A percentile compares a stretch with the other conserved stretches of the same genome.
These are phyloP conservation scores for Euschistus heros DNA, from an alignment of 1,140 invertebrate genomes.

Conservation along the genomic window DNA sequence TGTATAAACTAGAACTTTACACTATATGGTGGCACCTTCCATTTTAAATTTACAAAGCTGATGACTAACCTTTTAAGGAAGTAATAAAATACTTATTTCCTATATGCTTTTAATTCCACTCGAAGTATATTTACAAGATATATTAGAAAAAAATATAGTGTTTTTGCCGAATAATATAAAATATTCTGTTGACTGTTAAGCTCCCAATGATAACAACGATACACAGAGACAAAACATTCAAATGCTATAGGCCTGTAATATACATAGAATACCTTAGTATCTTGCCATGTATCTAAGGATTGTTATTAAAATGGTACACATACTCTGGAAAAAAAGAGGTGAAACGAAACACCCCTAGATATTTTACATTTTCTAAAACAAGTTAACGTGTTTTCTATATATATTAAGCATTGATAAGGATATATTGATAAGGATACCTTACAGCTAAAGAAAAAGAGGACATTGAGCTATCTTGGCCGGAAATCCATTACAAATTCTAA, in stretches of 20 bases:
- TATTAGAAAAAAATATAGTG: slow-evolving; percentile 24
- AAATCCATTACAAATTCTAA: slow-evolving; percentile 4
- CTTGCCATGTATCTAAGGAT: slow-evolving; percentile 10
- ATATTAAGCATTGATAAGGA: no score
- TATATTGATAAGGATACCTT: not conserved
- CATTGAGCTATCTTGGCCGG: slow-evolving; percentile 8
- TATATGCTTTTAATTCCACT: slow-evolving; percentile 18
- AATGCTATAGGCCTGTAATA: slow-evolving; percentile 23
- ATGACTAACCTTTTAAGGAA: slow-evolving; percentile 20
- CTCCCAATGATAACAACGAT: slow-evolving; percentile 22
- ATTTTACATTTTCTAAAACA: slow-evolving; percentile 16
- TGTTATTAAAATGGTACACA: not conserved
- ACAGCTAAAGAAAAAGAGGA: slow-evolving; percentile 6
- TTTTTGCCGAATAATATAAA: slow-evolving; percentile 16
- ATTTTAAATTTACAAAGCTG: slow-evolving; percentile 17
- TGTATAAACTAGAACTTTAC: slow-evolving; percentile 16
- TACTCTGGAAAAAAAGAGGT: not conserved
- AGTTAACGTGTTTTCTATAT: not conserved
- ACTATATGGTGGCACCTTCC: slow-evolving; percentile 24
- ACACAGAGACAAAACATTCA: slow-evolving; percentile 23
- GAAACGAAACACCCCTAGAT: not conserved
- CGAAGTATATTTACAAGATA: slow-evolving; percentile 13
- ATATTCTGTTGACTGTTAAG: slow-evolving; percentile 20
- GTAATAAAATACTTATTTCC: slow-evolving; percentile 23
- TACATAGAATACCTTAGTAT: slow-evolving; percentile 15